Evolutionary conservation across 2,888 invertebrate species (phyloP), one percentile per base, ranked within the genome.

Genomic region (Thereva nobilitata): DNA sequence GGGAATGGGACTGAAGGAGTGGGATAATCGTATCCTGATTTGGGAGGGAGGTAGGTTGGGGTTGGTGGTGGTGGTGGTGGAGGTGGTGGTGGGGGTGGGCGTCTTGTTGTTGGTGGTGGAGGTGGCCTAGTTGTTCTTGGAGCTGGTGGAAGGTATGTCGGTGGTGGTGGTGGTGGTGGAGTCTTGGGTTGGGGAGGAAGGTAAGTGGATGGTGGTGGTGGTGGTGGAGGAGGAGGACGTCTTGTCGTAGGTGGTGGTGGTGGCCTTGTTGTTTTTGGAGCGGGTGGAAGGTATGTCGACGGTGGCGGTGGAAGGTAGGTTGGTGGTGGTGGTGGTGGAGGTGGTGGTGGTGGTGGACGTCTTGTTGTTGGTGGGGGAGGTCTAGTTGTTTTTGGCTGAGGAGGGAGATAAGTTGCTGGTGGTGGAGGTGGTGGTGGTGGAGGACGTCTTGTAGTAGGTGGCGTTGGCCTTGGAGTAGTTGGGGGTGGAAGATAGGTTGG

Each of bases 101-200:
- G 41, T 1, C 64, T 70, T 1, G 72, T 69, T 45, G 63, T 50
- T 54, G 61, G 64, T 45, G 52, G 50, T 70, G 69, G 70, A 6
- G 72, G 70, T 6, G 69, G 67, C 7, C 59, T 54, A 55, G 70
- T 61, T n/a, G 68, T 8, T 42, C 47, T 49, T 63, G 55, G 38
- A 34, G 59, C 64, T 34, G 70, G 66, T 54, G 73, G 68, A 7
- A 71, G 67, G 53, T 70, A 69, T 8, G 68, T 66, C 0, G 49
- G 34, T 34, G 70, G 66, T 3, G 67, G 74, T 6, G 72, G 73
- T n/a, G 71, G 70, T 57, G 66, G 69, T 5, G 70, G 70, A 4
- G 70, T 71, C 42, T 73, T 71, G 10, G 75, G 71, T n/a, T 66
- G 47, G 5, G n/a, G 6, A n/a, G 47, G 47, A 9, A 12, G 7